phyloP scores from a whole-genome alignment of 1,140 invertebrate genomes.

The Ceratina calcarata region DNA sequence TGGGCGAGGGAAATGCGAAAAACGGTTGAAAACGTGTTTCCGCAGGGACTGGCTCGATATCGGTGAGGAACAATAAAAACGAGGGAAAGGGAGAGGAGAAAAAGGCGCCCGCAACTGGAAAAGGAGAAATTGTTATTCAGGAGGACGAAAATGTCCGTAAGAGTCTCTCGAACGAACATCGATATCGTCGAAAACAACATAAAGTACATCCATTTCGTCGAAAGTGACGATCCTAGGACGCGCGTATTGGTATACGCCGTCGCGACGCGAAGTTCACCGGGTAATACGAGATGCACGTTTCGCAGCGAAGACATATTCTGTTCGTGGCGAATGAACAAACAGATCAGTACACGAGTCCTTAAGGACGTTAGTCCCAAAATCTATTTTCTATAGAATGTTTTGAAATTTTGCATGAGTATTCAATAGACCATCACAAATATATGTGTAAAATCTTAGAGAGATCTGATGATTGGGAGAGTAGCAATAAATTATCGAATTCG shows the following conservation, averaged over 20 bases:
- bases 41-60: no score
- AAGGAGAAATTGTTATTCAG: conserved; percentile 26
- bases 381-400: no score
- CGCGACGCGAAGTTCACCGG: conserved; percentile 11
- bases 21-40: neutral
- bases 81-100: no score
- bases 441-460: no score
- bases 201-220: conserved; percentile 14
- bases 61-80: neutral
- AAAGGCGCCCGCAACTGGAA: neutral
- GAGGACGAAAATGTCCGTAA: conserved; percentile 27
- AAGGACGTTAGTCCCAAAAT: no score
- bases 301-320: neutral
- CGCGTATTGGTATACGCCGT: neutral
- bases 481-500: no score
- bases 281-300: neutral
- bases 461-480: no score
- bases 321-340: no score
- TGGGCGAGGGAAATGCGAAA: neutral
- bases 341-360: no score
- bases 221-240: conserved; percentile 3
- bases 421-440: no score
- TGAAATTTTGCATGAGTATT: no score
- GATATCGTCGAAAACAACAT: conserved; percentile 31
- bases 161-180: conserved; percentile 6